Evolutionary conservation across 2,888 invertebrate species (phyloP), one percentile per base, ranked within the genome.

Genomic region (Heliconius cydno): DNA sequence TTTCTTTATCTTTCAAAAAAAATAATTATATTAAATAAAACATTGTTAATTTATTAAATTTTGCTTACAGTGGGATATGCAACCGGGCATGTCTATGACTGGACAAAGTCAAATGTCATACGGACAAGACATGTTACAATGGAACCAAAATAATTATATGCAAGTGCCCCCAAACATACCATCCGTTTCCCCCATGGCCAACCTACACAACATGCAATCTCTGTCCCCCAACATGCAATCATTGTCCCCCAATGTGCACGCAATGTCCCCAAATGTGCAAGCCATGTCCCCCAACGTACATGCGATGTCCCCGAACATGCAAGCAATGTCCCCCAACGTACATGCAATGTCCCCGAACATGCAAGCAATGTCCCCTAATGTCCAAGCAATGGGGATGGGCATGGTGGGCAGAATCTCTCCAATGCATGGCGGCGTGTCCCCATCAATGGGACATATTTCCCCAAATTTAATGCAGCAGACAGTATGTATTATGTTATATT

Each of bases 241-340:
- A 4, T 79, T 86, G 82, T 84, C 86, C 0, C 85, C 85, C 0
- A 83, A 84, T 78, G 75, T 82, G 74, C 81, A 84, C 10, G n/a
- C 76, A 28, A 74, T 57, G 30, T 73, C 72, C 10, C 72, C 57
- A 1, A 57, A 57, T 12, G 28, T 30, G 5, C 81, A 85, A 4
- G n/a, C 79, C 22, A 57, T 80, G 41, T 77, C 81, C n/a, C 80
- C 73, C 1, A 78, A 68, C 28, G 19, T 76, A 52, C 82, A 78
- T 30, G 67, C 80, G 19, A 70, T 83, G 72, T 79, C 82, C 30
- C 77, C 84, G 9, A 84, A 82, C 81, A 83, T 84, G 79, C 84
- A 85, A 12, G 79, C 81, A 5, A 80, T 86, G 82, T 84, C 86
- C 0, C 85, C 85, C 0, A 83, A 82, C 77, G 75, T 81, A 71